Base-by-base conservation (phyloP, 2,888 invertebrate species). In the Papilio gigon region DNA sequence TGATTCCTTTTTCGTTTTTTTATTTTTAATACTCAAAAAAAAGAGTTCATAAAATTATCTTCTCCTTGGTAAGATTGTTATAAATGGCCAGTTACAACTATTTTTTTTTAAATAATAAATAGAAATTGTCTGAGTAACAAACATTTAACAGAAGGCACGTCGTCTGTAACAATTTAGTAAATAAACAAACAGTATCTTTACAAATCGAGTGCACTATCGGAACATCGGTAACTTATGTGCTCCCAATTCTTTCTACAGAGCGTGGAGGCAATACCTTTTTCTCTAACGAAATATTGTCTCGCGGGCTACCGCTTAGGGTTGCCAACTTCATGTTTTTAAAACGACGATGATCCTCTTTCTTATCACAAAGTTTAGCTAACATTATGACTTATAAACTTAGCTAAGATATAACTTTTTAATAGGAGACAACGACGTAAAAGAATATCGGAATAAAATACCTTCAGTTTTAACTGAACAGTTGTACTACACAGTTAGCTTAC, bases 241-340 rank as follows among this genome's bases (percentile, higher is more conserved):
- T 73, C 70, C 75, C 79, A 76, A 82, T 82, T 78, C 76, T 81
- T 80, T 73, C 74, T 66, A 75, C 73, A 74, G 75, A 71, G 77
- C 75, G 70, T 72, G 72, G 72, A 75, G 77, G 78, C 77, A 77
- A 77, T 77, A 71, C 77, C 77, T 73, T 71, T 70, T 65, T 67
- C 65, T 63, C 61, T 71, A 60, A 69, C 69, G 67, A 67, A 71
- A 71, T 72, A 66, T 72, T 71, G 72, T 70, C 66, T 9, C 67
- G 62, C 35, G 30, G 76, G 77, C 75, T 67, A 14, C 64, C 58
- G 12, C 67, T 25, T 56, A 68, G 67, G 67, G 67, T 61, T 67
- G 60, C 25, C 50, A 50, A 35, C 30, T 14, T 2, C 12, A 33
- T 14, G 14, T 17, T 56, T 30, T 56, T 9, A 8, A 50, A 50